Conservation (phyloP, 2,888 invertebrate genomes). For the Standfussiana lucernea region DNA sequence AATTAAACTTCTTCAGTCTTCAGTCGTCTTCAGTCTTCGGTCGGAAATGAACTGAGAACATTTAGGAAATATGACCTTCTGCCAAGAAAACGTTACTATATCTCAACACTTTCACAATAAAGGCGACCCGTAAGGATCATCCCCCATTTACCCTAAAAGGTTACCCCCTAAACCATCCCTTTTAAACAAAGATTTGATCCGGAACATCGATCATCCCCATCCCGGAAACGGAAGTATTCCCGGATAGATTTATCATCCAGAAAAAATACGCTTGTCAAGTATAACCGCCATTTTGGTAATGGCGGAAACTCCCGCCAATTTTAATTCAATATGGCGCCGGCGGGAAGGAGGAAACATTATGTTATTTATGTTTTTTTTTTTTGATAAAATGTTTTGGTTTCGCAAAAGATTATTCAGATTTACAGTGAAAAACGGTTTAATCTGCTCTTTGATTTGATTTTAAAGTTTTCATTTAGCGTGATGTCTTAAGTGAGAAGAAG, state of each 20-base stretch:
- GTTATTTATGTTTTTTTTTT: conserved; percentile 25
- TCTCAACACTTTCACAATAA: neutral
- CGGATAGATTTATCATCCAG: conserved; percentile 80
- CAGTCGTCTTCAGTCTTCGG: neutral
- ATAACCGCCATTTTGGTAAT: conserved; percentile 78
- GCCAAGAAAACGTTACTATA: neutral
- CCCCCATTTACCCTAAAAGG: conserved; percentile 19
- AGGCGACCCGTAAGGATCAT: conserved; percentile 15
- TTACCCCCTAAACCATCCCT: conserved; percentile 55
- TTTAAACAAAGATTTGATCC: conserved; percentile 69
- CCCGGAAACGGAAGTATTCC: conserved; percentile 83
- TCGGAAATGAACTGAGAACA: neutral
- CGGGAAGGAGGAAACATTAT: conserved; percentile 27
- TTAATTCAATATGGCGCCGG: conserved; percentile 77
- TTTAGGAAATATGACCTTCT: neutral
- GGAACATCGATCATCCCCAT: conserved; percentile 74
- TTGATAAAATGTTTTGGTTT: conserved; percentile 25
- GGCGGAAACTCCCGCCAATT: conserved; percentile 75
- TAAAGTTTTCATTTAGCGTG: neutral
- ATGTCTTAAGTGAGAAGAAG: no score
- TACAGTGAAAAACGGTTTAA: neutral
- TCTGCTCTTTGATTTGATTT: neutral
- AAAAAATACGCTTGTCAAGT: conserved; percentile 74
- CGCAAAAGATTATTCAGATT: neutral
- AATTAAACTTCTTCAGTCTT: no score